Percentiles rank a stretch among this genome's conserved stretches.
Conservation (phyloP, 2,113 vertebrate species). For the Lampris megalopsis region DNA sequence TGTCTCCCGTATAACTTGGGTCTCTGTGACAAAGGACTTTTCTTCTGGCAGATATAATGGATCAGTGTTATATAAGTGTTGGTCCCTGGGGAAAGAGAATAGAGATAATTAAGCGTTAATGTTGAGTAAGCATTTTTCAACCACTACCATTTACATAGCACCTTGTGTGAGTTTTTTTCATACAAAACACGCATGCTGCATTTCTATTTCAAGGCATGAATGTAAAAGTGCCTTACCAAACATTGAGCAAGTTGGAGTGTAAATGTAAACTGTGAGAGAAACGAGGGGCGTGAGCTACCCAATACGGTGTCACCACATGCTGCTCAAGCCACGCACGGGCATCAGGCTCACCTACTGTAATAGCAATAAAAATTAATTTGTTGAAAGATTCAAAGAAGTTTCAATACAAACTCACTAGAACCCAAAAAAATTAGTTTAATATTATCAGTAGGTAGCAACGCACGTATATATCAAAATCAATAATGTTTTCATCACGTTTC, state of each 20-base stretch:
- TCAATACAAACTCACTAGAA: neutral
- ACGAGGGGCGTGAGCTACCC: conserved; percentile 86
- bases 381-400: neutral
- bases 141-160: conserved; percentile 1
- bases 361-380: conserved; percentile 6
- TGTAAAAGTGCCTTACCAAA: conserved; percentile 85
- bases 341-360: conserved; percentile 86
- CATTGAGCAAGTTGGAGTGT: conserved; percentile 93
- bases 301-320: conserved; percentile 92
- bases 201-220: too few relatives aligned
- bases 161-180: neutral
- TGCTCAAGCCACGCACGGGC: conserved; percentile 92
- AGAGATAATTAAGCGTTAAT: neutral
- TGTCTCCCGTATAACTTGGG: conserved; percentile 94
- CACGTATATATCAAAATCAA: too few relatives aligned
- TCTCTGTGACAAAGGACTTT: conserved; percentile 91
- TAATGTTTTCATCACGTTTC: neutral
- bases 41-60: conserved; percentile 93
- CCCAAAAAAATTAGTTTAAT: too few relatives aligned
- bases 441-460: too few relatives aligned
- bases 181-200: neutral
- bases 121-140: neutral
- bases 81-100: conserved; percentile 85
- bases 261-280: conserved; percentile 94
- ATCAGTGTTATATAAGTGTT: conserved; percentile 92